Conservation (phyloP, 2,113 vertebrate genomes). For the Tragelaphus scriptus region DNA sequence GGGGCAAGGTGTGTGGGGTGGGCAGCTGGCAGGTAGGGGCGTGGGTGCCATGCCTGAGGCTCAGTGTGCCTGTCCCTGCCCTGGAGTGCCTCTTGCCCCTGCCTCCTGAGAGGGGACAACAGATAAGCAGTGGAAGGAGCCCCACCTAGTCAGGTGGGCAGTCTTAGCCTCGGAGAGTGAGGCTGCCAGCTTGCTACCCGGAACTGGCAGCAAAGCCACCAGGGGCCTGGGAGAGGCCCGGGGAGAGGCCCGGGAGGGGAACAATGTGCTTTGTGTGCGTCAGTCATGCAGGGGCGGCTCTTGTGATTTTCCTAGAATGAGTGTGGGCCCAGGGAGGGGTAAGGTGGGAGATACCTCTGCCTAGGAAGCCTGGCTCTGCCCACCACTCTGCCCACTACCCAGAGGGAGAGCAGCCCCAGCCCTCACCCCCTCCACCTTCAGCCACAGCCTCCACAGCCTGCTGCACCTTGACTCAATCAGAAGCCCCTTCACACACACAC, state of each 20-base stretch:
- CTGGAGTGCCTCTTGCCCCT: neutral
- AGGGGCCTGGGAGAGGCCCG: neutral
- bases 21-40: neutral
- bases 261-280: neutral
- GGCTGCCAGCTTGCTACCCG: constrained; percentile 6
- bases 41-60: neutral
- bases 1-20: neutral
- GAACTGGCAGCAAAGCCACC: neutral
- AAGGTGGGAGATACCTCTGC: neutral
- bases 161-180: neutral
- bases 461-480: neutral
- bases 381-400: neutral
- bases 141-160: neutral
- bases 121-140: neutral
- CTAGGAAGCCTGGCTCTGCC: neutral
- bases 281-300: neutral
- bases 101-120: neutral
- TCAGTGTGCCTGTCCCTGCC: neutral
- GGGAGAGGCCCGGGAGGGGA: neutral
- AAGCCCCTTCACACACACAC: no score
- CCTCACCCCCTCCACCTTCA: neutral
- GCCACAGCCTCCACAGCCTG: neutral
- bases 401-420: neutral
- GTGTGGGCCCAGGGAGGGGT: neutral
- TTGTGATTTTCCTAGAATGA: constrained; percentile 9